Evolutionary conservation across 2,113 vertebrate genomes (phyloP), one percentile per base, ranked within the genome.

Genomic region (Dasyurus viverrinus): DNA sequence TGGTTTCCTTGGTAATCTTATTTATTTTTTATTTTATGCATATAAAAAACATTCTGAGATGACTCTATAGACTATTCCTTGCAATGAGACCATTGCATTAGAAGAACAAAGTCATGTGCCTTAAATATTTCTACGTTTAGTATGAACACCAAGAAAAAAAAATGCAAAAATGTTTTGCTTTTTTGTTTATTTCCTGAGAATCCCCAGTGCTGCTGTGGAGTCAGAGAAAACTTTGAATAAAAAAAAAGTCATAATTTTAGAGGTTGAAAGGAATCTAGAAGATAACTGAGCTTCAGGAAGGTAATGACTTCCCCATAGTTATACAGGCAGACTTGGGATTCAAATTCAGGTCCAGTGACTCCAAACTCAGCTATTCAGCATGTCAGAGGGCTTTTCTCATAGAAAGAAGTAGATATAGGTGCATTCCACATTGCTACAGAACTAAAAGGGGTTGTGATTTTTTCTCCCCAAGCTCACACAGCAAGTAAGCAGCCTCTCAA

Each of bases 231-330:
- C 19, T 6, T 84, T 42, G 50, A 52, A 3, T 84, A 19, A 42
- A 7, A 42, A 7, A 25, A 42, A 23, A 84, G 36, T 36, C 30
- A 30, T 60, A 36, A 11, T 68, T 68, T 84, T 23, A 84, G 36
- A 84, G n/a, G 23, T 42, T 42, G 19, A 42, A 76, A 76, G 36
- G 16, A n/a, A 76, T 6, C 4, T 54, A 50, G 30, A 68, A 96
- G 93, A n/a, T 93, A 94, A 42, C 1, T 46, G 12, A 16, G n/a
- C n/a, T 90, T 93, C 48, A 50, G 42, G 90, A 22, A 6, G 9
- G 53, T 93, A 89, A 52, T 91, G 93, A 90, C 54, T 94, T 42
- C 25, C 22, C 30, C 53, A 54, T 53, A 93, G 46, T 89, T 76
- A 76, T 46, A 3, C 0, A 53, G 24, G 22, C 54, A 84, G 25